Evolutionary conservation across 2,113 vertebrate genomes (phyloP), one percentile per base, ranked within the genome.

Genomic region (Anolis carolinensis): DNA sequence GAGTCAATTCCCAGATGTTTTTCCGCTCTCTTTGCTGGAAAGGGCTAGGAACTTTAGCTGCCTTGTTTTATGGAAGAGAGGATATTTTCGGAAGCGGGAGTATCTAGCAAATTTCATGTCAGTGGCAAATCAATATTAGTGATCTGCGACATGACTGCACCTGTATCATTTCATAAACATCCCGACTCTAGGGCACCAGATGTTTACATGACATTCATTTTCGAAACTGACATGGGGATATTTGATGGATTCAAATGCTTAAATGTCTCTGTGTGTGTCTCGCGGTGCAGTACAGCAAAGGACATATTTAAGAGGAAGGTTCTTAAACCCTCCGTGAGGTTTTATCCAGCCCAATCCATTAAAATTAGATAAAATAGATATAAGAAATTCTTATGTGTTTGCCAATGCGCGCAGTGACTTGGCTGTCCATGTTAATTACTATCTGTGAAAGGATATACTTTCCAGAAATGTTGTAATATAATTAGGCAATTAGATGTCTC

Each of bases 381-480:
- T 59, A 55, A 83, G 81, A 84, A 39, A 1, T 44, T 36, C 81
- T 82, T n/a, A 5, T 44, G 87, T 84, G 85, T 68, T 67, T 0
- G 0, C 59, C 82, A 88, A 55, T 84, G 81, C 39, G 5, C 80
- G 72, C 36, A 85, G 59, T 62, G 83, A 81, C 81, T 83, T 76
- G 68, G 75, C 59, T 0, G 0, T 68, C 62, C 85, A 87, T 86
- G 79, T 89, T 92, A 93, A 92, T 92, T 81, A 89, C 79, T 80
- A 50, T 90, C 88, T 70, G 74, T 84, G 84, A 87, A 89, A 93
- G 88, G 86, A 93, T 36, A 5, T 76, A 63, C 89, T 87, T 83
- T 93, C 75, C 88, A 90, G 83, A 84, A 91, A 92, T 9, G 50
- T 76, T 93, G 83, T 88, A 82, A 82, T 27, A 86, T 82, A 87